Evolutionary conservation across 1,140 invertebrate species (phyloP).

Genomic region (Drosophila hydei): DNA sequence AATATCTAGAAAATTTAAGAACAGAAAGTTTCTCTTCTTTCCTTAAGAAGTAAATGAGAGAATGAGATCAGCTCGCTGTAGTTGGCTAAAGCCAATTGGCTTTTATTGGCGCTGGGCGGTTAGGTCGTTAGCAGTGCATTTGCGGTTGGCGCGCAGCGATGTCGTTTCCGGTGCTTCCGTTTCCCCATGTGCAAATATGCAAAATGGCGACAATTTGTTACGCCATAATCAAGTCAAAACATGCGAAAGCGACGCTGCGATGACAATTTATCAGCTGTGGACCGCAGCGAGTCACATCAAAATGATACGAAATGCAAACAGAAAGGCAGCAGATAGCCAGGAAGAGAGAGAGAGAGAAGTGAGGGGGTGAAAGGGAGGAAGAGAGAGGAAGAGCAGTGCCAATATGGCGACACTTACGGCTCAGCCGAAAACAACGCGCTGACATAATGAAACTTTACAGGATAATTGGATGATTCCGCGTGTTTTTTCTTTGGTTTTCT

Average conservation of each 20-base stretch:
- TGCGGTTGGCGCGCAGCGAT: conserved; percentile 9
- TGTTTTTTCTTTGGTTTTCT: background rate
- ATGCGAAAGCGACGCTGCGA: conserved; percentile 64
- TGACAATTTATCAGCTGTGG: conserved; percentile 71
- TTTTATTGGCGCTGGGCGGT: conserved; percentile 7
- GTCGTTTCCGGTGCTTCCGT: conserved; percentile 25
- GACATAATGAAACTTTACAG: conserved; percentile 78
- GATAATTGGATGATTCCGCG: conserved; percentile 73
- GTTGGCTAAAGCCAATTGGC: conserved; percentile 20
- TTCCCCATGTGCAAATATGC: conserved; percentile 57
- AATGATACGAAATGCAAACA: conserved; percentile 3
- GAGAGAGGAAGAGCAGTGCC: conserved; percentile 27
- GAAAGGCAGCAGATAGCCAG: conserved; percentile 1
- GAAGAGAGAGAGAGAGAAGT: background rate
- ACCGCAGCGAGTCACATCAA: background rate
- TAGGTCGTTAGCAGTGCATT: conserved; percentile 26
- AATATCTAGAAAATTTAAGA: background rate
- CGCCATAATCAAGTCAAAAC: conserved; percentile 80
- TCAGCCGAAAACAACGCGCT: conserved; percentile 47
- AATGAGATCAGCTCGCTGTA: conserved; percentile 6
- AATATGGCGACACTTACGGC: conserved; percentile 68
- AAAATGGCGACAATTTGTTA: conserved; percentile 81
- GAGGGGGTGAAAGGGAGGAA: background rate
- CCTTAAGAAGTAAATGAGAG: background rate
- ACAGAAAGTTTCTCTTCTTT: background rate